phyloP scores from a whole-genome alignment of 2,113 vertebrate genomes.

The Aptenodytes forsteri region DNA sequence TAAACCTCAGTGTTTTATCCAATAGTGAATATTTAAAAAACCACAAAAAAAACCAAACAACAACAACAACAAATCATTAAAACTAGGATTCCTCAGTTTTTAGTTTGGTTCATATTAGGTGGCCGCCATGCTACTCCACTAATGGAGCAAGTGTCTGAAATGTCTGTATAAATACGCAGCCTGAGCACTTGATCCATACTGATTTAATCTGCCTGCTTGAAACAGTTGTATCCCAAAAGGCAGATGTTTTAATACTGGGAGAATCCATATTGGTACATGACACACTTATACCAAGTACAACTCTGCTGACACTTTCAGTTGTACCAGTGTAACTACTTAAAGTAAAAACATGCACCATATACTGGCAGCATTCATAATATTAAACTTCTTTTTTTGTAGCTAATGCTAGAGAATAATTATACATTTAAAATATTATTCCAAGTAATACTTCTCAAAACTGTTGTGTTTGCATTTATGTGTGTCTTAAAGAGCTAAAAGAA shows the following conservation, averaged over 20 bases:
- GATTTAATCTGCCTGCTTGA: not conserved
- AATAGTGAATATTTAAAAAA: not conserved
- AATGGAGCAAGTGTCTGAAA: not conserved
- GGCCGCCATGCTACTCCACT: not conserved
- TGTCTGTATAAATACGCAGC: not conserved
- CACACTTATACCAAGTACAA: not conserved
- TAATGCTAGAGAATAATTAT: not conserved
- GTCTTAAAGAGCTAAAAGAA: not conserved
- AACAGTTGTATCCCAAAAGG: not conserved
- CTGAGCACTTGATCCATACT: not conserved
- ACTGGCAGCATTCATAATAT: not conserved
- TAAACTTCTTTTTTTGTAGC: not conserved
- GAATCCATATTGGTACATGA: not conserved
- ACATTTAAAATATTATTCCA: not conserved
- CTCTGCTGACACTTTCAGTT: not conserved
- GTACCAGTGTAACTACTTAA: not conserved
- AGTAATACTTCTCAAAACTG: not conserved
- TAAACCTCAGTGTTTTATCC: not conserved
- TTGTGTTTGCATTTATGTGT: not conserved
- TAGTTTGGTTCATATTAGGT: not conserved
- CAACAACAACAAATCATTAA: not conserved
- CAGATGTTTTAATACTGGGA: not conserved
- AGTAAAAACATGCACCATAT: not conserved
- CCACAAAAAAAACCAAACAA: rapidly evolving
- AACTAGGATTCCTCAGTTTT: not conserved